phyloP scores from a whole-genome alignment of 1,140 invertebrate species.

The Brachionus rotundiformis region DNA sequence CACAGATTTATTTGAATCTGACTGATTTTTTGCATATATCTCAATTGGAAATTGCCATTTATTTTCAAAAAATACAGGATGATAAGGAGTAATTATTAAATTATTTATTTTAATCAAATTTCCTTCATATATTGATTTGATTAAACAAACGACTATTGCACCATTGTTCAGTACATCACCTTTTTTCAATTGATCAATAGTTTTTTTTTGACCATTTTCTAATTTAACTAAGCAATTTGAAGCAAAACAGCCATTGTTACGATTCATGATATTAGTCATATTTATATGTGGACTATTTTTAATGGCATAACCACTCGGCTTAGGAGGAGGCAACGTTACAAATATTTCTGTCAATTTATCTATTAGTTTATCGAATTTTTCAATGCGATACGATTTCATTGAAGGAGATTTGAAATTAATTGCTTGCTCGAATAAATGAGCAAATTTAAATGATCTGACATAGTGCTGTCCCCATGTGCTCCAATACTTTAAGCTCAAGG shows the following conservation, averaged over 20 bases:
- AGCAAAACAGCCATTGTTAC: constrained; percentile 43
- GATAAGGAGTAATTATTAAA: constrained; percentile 34
- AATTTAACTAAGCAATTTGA: constrained; percentile 3
- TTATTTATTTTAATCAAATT: background rate
- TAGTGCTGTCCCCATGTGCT: constrained; percentile 40
- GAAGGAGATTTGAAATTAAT: constrained; percentile 51
- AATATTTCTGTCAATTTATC: constrained; percentile 29
- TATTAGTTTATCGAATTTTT: constrained; percentile 15
- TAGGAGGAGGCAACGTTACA: constrained; percentile 33
- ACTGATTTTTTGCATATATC: background rate
- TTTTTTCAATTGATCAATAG: constrained; percentile 19
- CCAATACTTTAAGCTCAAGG: constrained; percentile 21
- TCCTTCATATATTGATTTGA: constrained; percentile 36
- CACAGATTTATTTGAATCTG: background rate
- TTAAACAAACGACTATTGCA: background rate
- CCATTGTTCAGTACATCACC: constrained; percentile 13
- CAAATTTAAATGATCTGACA: constrained; percentile 42
- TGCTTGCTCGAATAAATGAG: constrained; percentile 27
- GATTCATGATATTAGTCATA: constrained; percentile 41
- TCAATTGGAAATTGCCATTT: constrained; percentile 42
- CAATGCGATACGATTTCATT: constrained; percentile 26
- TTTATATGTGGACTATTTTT: background rate
- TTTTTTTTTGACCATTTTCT: background rate
- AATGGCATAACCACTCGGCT: constrained; percentile 1
- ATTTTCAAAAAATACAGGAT: background rate